Base-by-base conservation (phyloP, 2,888 invertebrate species). In the Orthosia incerta region DNA sequence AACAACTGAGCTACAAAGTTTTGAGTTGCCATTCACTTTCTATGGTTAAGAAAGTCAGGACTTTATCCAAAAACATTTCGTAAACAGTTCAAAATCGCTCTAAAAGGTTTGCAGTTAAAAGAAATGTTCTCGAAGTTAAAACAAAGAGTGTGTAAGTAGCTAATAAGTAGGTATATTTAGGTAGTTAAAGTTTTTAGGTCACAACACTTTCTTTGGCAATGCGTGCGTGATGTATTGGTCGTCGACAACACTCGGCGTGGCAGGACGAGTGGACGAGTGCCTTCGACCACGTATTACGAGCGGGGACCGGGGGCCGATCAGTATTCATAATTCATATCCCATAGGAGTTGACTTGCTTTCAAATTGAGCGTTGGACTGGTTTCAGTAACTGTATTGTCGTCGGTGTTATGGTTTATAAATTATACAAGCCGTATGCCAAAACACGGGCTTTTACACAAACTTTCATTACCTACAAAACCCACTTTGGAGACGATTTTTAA, bases 171-270 rank as follows among this genome's bases (percentile, higher is more conserved):
- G 31, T 31, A 26, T n/a, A 55, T 48, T 53, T 45, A n/a, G n/a
- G n/a, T n/a, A 4, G 46, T 62, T 26, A 13, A 15, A 13, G 61
- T 73, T 71, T 83, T 65, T 57, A 62, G 84, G 84, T 81, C 74
- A 31, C 16, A 16, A 2, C 18, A 83, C 81, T 81, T 81, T 83
- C 80, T 67, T 79, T 39, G 60, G n/a, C 3, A 45, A 16, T 55
- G 74, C 56, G 73, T 18, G 53, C 84, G 74, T 74, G 75, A 68
- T 39, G 60, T 55, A 5, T 71, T 53, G 39, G 20, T 20, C 56
- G 69, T 73, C 15, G 76, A 46, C 15, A 64, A 56, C 15, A 26
- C 23, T 20, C 20, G 26, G 23, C 15, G 23, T 45, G 57, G 0
- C 71, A 70, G 80, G 63, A 71, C 62, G 31, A 55, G n/a, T 60